Conservation (phyloP, 1,140 invertebrate genomes). For the Harpegnathos saltator region DNA sequence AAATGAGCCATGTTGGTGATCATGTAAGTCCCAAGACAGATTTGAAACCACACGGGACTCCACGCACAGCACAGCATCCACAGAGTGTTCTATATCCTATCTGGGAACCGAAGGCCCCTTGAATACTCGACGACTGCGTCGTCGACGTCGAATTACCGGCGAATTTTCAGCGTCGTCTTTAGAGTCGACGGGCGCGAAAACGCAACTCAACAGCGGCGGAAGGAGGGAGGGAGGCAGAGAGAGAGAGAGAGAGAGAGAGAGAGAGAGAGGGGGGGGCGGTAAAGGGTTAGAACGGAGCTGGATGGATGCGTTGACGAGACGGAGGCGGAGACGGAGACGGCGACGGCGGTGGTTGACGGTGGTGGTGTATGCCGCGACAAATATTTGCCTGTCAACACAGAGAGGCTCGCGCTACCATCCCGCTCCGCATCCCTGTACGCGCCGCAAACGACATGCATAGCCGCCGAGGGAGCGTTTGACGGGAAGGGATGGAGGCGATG, state of each 20-base stretch:
- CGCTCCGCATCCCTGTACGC: slow-evolving; percentile 59
- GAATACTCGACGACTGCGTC: slow-evolving; percentile 38
- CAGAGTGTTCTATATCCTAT: no score
- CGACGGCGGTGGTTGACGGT: slow-evolving; percentile 76
- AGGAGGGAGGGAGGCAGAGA: no score
- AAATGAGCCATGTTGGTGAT: no score
- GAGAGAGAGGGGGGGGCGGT: background rate
- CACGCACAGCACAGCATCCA: no score
- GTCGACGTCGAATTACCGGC: slow-evolving; percentile 38
- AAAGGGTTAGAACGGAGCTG: slow-evolving; percentile 13
- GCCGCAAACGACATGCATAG: slow-evolving; percentile 79
- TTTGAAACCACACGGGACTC: no score
- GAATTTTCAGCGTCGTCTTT: slow-evolving; percentile 46
- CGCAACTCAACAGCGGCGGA: slow-evolving; percentile 18
- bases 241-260: no score
- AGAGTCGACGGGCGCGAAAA: slow-evolving; percentile 34
- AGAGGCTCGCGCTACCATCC: slow-evolving; percentile 77
- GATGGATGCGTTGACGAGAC: slow-evolving; percentile 66
- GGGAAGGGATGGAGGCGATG: slow-evolving; percentile 14
- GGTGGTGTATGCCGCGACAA: slow-evolving; percentile 83
- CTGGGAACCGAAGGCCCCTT: background rate
- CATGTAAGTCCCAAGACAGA: no score
- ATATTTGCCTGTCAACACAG: slow-evolving; percentile 84
- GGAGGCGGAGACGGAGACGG: slow-evolving; percentile 70
- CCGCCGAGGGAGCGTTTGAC: slow-evolving; percentile 73